Conservation (phyloP, 2,888 invertebrate species). For the Tubiluchus corallicola region DNA sequence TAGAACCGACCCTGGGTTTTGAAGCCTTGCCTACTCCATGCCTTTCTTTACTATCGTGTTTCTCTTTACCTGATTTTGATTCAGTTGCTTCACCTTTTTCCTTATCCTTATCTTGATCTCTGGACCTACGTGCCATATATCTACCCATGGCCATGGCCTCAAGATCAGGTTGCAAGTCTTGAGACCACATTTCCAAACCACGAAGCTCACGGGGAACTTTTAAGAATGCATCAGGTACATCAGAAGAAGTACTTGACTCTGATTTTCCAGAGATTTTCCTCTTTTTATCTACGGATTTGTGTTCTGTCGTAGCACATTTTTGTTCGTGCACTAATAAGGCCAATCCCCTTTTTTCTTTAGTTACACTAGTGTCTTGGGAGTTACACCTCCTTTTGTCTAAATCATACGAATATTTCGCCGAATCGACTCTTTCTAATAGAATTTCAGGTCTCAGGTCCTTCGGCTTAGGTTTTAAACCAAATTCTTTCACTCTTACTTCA, state of each 20-base stretch:
- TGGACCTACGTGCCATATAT: not conserved
- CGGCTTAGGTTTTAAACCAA: not conserved
- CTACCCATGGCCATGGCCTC: not conserved
- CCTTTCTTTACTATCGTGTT: too few species aligned
- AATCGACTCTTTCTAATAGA: not conserved
- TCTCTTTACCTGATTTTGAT: too few species aligned
- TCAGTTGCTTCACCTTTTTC: not conserved
- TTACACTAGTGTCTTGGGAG: too few species aligned
- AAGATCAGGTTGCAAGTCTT: not conserved
- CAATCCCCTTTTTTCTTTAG: not conserved
- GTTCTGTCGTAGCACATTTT: not conserved
- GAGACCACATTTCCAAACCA: not conserved
- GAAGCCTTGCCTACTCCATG: too few species aligned
- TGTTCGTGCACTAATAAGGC: not conserved
- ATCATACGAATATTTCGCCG: too few species aligned
- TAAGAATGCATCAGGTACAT: not conserved
- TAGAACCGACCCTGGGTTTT: not conserved
- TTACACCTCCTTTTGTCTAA: too few species aligned
- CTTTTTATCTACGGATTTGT: not conserved
- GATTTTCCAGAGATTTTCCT: not conserved
- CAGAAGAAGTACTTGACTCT: not conserved
- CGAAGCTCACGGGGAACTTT: not conserved
- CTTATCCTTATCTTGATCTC: not conserved
- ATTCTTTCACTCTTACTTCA: not conserved
- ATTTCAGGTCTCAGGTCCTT: not conserved